Conservation (phyloP, 1,140 invertebrate species). For the Macrobrachium nipponense region DNA sequence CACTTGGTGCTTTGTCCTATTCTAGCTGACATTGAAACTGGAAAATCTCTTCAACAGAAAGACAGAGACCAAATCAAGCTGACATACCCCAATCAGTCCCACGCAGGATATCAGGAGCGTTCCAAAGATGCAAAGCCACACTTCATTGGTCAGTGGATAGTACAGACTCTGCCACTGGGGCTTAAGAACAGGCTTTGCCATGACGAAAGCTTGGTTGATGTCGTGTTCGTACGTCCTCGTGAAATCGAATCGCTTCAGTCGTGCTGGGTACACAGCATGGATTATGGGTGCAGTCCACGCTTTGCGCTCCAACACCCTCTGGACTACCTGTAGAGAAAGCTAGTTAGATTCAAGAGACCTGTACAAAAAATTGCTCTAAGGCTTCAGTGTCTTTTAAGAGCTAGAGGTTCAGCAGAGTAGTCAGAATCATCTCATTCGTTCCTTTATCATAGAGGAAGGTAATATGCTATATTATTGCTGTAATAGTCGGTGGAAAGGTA, state of each 20-base stretch:
- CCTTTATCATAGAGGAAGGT: too few relatives aligned
- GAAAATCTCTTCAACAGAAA: neutral
- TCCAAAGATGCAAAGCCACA: neutral
- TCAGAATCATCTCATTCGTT: too few relatives aligned
- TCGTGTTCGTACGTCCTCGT: neutral
- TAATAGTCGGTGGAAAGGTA: too few relatives aligned
- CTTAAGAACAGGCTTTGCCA: neutral
- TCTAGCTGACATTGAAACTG: neutral
- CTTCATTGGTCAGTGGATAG: constrained; percentile 8
- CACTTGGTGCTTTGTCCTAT: neutral
- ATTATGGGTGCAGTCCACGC: neutral
- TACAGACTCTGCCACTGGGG: constrained; percentile 2
- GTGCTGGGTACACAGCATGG: neutral
- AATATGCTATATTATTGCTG: too few relatives aligned
- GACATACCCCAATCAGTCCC: neutral
- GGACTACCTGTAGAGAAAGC: neutral
- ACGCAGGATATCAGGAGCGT: neutral
- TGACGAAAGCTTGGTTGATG: neutral
- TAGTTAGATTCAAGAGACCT: neutral
- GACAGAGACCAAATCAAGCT: neutral
- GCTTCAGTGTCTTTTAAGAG: too few relatives aligned
- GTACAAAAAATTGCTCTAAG: too few relatives aligned
- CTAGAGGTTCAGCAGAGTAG: too few relatives aligned
- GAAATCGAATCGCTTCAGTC: neutral
- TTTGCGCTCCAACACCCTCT: neutral